These are phyloP conservation scores for Rhyacophila evoluta DNA, from an alignment of 2,888 invertebrate genomes.

Conservation along the genomic window DNA sequence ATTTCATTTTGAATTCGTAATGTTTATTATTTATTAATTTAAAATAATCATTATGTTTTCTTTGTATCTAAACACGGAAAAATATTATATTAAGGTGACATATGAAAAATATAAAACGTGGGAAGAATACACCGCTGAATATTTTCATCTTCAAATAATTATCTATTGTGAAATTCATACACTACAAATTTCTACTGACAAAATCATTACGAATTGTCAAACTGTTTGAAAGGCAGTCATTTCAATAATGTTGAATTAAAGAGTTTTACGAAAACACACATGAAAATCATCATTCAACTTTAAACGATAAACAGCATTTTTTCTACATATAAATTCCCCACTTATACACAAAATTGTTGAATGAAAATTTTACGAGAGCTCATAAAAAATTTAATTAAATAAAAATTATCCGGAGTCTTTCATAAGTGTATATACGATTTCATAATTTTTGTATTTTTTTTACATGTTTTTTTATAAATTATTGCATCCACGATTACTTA, in stretches of 20 bases:
- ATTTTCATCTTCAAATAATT: background rate
- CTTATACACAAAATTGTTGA: too few species aligned
- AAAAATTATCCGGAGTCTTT: too few species aligned
- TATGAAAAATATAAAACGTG: constrained; percentile 1
- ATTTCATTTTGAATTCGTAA: background rate
- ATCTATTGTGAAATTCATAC: background rate
- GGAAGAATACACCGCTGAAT: background rate
- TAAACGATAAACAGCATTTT: too few species aligned
- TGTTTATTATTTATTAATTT: background rate
- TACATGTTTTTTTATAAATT: too few species aligned
- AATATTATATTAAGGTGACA: background rate
- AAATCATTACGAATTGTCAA: background rate
- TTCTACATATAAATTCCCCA: too few species aligned
- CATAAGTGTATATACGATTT: too few species aligned
- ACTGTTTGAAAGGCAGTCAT: background rate
- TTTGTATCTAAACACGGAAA: background rate
- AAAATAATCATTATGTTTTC: background rate
- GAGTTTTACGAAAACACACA: too few species aligned
- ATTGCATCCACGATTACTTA: too few species aligned
- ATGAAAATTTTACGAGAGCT: too few species aligned
- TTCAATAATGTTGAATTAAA: background rate
- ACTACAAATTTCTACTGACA: background rate
- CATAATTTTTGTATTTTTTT: too few species aligned
- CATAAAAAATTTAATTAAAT: too few species aligned
- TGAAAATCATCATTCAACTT: too few species aligned